phyloP scores from a whole-genome alignment of 1,140 invertebrate species.

The Odontomachus brunneus region DNA sequence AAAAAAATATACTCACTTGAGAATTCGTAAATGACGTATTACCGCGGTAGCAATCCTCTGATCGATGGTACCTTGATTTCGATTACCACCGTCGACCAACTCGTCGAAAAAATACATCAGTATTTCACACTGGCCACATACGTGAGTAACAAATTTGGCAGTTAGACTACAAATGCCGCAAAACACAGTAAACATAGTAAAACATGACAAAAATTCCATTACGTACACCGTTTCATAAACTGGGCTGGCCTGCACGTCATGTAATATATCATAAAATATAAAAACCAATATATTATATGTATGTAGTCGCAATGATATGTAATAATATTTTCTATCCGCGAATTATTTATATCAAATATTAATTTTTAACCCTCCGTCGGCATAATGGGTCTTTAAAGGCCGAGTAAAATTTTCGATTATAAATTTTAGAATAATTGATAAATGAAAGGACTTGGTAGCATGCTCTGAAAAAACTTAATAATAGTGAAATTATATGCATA shows the following conservation, averaged over 20 bases:
- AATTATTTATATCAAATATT: too few relatives aligned
- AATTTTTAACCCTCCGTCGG: too few relatives aligned
- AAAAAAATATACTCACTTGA: conserved; percentile 17
- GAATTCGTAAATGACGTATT: neutral
- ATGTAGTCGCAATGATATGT: too few relatives aligned
- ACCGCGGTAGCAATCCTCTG: neutral
- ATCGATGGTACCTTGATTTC: neutral
- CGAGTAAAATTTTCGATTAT: too few relatives aligned
- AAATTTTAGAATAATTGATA: too few relatives aligned
- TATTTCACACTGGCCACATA: conserved; percentile 12
- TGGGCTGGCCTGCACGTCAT: conserved; percentile 30
- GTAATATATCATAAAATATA: neutral
- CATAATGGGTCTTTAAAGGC: too few relatives aligned
- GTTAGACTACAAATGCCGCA: conserved; percentile 18
- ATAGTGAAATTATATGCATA: conserved; percentile 25
- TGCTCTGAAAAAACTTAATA: neutral
- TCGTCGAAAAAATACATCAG: neutral
- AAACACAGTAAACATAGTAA: conserved; percentile 36
- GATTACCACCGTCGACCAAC: neutral
- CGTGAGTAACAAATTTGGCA: conserved; percentile 12
- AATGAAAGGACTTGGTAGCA: too few relatives aligned
- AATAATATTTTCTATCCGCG: too few relatives aligned
- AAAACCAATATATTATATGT: too few relatives aligned
- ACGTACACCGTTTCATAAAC: conserved; percentile 61
- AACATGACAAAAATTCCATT: conserved; percentile 25